These are phyloP conservation scores for Odontamblyopus lacepedii DNA, from an alignment of 2,797 vertebrate genomes.

Conservation along the genomic window DNA sequence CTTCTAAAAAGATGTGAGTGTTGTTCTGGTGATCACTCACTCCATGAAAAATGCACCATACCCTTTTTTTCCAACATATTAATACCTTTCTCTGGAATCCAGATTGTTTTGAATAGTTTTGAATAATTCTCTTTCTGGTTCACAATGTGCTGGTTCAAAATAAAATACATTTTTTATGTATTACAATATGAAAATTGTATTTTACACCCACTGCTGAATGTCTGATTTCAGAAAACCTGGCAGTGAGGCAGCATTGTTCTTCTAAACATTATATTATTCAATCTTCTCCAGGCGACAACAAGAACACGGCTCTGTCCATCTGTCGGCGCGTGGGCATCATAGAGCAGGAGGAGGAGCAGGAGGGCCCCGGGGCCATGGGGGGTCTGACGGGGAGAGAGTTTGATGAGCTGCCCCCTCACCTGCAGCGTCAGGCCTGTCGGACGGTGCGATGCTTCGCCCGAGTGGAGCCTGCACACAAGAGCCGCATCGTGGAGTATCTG, in stretches of 20 bases:
- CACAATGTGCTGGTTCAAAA: too few relatives aligned
- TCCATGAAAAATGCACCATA: too few relatives aligned
- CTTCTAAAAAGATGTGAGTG: too few relatives aligned
- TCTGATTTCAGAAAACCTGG: too few relatives aligned
- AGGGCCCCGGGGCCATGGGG: slow-evolving; percentile 39
- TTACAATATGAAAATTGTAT: too few relatives aligned
- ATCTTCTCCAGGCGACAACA: slow-evolving; percentile 76
- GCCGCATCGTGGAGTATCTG: slow-evolving; percentile 83
- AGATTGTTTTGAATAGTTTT: too few relatives aligned
- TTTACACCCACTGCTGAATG: too few relatives aligned
- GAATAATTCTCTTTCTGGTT: too few relatives aligned
- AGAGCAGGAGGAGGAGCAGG: slow-evolving; percentile 79
- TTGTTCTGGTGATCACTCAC: too few relatives aligned
- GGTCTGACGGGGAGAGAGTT: slow-evolving; percentile 81
- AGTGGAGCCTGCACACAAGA: slow-evolving; percentile 82
- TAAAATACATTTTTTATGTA: too few relatives aligned
- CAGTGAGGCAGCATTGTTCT: not conserved
- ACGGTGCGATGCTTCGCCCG: slow-evolving; percentile 76
- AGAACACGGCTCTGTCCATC: slow-evolving; percentile 81
- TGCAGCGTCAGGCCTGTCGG: slow-evolving; percentile 78
- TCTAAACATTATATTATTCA: not conserved
- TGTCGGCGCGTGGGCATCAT: slow-evolving; percentile 83
- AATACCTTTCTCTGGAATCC: too few relatives aligned
- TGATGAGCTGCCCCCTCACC: slow-evolving; percentile 78
- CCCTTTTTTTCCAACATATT: too few relatives aligned